A percentile compares a stretch with the other conserved stretches of the same genome.
These are phyloP conservation scores for Apteryx owenii DNA, from an alignment of 2,113 vertebrate species.

Conservation along the genomic window DNA sequence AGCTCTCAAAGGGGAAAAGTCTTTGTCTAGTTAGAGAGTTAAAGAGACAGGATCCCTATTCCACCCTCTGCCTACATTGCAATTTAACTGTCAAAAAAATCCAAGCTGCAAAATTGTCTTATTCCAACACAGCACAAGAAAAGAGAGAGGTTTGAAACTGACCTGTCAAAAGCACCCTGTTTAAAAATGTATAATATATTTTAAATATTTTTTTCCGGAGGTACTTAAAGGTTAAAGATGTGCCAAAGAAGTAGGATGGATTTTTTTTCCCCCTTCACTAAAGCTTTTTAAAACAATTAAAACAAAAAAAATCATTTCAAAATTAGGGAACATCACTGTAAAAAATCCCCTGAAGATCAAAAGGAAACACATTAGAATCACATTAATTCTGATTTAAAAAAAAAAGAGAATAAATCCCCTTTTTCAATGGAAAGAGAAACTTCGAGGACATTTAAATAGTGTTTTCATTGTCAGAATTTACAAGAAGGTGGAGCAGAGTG, in stretches of 20 bases:
- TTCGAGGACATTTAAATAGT: slow-evolving; percentile 51
- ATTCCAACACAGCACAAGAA: slow-evolving; percentile 69
- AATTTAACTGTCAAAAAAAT: slow-evolving; percentile 88
- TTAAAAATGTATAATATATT: slow-evolving; percentile 76
- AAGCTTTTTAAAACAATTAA: slow-evolving; percentile 76
- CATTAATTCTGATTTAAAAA: slow-evolving; percentile 62
- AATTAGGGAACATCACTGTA: slow-evolving; percentile 67
- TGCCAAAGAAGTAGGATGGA: slow-evolving; percentile 64
- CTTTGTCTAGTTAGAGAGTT: slow-evolving; percentile 84
- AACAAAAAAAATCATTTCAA: slow-evolving; percentile 43
- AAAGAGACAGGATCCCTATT: slow-evolving; percentile 83
- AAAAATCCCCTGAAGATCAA: slow-evolving; percentile 73
- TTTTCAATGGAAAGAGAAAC: slow-evolving; percentile 62
- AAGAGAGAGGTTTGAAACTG: slow-evolving; percentile 71
- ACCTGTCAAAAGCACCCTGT: slow-evolving; percentile 74
- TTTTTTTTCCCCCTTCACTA: not conserved
- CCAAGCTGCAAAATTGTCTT: slow-evolving; percentile 78
- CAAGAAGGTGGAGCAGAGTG: slow-evolving; percentile 52
- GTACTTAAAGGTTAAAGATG: slow-evolving; percentile 75
- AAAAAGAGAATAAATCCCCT: slow-evolving; percentile 36
- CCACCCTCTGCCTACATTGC: slow-evolving; percentile 81
- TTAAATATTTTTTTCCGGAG: slow-evolving; percentile 62
- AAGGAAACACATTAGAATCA: slow-evolving; percentile 73
- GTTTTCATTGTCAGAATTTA: slow-evolving; percentile 58
- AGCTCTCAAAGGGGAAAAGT: slow-evolving; percentile 81